Base-by-base conservation (phyloP, 2,888 invertebrate genomes). In the Hyppa rectilinea region DNA sequence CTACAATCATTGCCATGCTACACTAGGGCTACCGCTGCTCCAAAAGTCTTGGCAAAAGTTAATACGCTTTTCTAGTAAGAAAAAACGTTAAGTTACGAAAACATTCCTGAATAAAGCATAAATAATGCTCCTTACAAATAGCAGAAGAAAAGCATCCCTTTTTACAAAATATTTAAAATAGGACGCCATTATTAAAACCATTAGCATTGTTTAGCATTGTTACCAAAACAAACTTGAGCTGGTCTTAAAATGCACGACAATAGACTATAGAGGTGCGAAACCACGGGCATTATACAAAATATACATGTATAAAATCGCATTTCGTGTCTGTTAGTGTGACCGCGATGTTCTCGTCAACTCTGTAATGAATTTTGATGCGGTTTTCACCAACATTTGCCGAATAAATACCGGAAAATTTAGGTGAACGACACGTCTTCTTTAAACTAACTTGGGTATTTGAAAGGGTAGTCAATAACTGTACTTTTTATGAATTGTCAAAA, bases 211-310 rank as follows among this genome's bases (percentile, higher is more conserved):
- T 87, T 86, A 84, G 80, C 82, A 83, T 88, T 88, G 86, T 85
- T 86, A 75, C 83, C 83, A 84, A 86, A 89, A 90, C 87, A 89
- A 91, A 90, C 88, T 88, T 85, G 76, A 84, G 85, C 73, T 79
- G 79, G 82, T 82, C 86, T 88, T 87, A 89, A 86, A 91, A 89
- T 88, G 88, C 87, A 87, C 84, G 85, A 87, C 87, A 88, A 87
- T 83, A 82, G 85, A 87, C 86, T 86, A 85, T 80, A 83, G 85
- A 87, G 88, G 87, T 87, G 85, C 74, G 82, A 86, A 82, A 86
- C 86, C 84, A 78, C 81, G 80, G 80, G 60, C 74, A 80, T 75
- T 81, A 80, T 80, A 79, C 72, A 79, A 56, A 45, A 53, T 52
- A 36, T 69, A 65, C 29, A 58, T 56, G 12, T 23, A 34, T n/a